A percentile compares a stretch with the other conserved stretches of the same genome.
Conservation (phyloP, 1,140 invertebrate genomes). For the Ruditapes philippinarum region DNA sequence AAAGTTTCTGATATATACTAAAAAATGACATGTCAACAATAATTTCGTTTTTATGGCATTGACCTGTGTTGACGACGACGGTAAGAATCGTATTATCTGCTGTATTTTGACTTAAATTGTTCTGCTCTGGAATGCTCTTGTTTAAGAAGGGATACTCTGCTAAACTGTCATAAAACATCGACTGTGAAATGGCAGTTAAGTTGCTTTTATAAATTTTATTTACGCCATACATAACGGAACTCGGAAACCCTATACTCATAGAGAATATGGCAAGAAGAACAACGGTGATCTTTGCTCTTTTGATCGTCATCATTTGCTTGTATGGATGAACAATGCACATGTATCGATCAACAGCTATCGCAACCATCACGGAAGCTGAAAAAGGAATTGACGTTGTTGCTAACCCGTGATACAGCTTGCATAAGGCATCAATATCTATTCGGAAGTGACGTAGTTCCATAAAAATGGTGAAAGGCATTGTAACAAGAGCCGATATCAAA, state of each 20-base stretch:
- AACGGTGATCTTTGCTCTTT: conserved; percentile 80
- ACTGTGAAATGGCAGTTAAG: not conserved
- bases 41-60: conserved; percentile 62
- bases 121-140: not conserved
- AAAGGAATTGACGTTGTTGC: conserved; percentile 77
- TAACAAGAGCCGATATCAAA: conserved; percentile 71
- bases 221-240: conserved; percentile 71
- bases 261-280: conserved; percentile 74
- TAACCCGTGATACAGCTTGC: conserved; percentile 78
- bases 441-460: conserved; percentile 69
- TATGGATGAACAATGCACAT: conserved; percentile 84
- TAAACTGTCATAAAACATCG: no score
- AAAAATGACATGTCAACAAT: conserved; percentile 70
- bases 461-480: conserved; percentile 74
- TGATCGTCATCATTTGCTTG: conserved; percentile 79
- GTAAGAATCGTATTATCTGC: not conserved
- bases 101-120: not conserved
- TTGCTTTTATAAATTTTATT: not conserved
- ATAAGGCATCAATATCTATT: conserved; percentile 69
- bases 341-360: conserved; percentile 83
- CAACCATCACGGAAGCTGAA: conserved; percentile 81
- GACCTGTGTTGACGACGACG: conserved; percentile 33
- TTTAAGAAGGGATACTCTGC: not conserved
- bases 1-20: conserved; percentile 78
- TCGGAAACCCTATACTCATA: conserved; percentile 75